Evolutionary conservation across 1,140 invertebrate species (phyloP), one percentile per base, ranked within the genome.

Genomic region (Chrysoperla carnea): DNA sequence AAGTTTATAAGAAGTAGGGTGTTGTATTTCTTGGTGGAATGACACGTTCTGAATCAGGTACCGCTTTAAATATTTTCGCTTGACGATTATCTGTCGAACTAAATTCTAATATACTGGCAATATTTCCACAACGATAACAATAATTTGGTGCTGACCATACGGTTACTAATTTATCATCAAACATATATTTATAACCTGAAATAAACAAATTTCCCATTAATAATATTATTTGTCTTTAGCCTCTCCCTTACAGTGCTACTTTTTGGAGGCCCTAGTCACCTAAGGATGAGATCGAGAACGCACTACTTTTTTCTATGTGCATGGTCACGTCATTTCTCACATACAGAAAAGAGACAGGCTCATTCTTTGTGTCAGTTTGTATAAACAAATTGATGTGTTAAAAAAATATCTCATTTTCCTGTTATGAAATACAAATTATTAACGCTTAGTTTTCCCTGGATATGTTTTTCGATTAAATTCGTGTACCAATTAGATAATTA

Each of bases 91-190:
- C 78, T 4, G 81, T 75, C 45, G 78, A 76, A 31, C 74, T 71
- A 54, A 93, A 90, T 58, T 81, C 76, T 47, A 95, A 63, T 53
- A 95, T 92, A 46, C 89, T 88, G 28, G 91, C 90, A 38, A 92
- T 76, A 57, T 95, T 95, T 27, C 89, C 90, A 59, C 90, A 94
- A 36, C 90, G 75, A 62, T 95, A 95, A 65, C 90, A 95, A 60
- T 95, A 94, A 64, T 95, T 95, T 1, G 90, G 91, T 9, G 90
- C 93, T 27, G 90, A 95, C 92, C 92, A 96, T 4, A 97, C 86
- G 3, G 92, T 96, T 6, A 95, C 88, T 49, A 97, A 64, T 63
- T 87, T 83, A 48, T 91, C 77, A 58, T 94, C 79, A 64, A 96
- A 97, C 81, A 94, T 91, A 58, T 92, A 96, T 66, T 92, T 95